Conservation (phyloP, 2,797 vertebrate species). For the Loris lydekkerianus region DNA sequence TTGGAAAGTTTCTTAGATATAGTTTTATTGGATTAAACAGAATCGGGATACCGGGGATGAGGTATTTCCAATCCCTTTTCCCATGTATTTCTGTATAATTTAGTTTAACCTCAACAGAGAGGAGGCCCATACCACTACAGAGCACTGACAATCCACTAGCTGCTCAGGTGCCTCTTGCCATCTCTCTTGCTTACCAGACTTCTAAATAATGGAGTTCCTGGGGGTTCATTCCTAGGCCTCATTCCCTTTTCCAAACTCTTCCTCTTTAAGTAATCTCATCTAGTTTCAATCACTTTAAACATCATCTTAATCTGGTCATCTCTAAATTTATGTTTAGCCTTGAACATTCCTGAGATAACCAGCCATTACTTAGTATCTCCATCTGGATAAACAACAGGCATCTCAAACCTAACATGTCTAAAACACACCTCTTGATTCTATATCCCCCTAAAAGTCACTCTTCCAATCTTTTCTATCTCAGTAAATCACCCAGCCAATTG, state of each 20-base stretch:
- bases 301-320: neutral
- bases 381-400: neutral
- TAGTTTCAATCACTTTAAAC: neutral
- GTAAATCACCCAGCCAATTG: neutral
- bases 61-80: neutral
- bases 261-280: neutral
- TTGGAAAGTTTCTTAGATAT: neutral
- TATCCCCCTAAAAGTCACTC: neutral
- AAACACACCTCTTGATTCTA: neutral
- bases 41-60: neutral
- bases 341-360: neutral
- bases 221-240: neutral
- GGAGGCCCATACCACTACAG: neutral
- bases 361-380: neutral
- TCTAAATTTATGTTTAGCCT: neutral
- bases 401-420: neutral
- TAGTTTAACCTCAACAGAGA: neutral
- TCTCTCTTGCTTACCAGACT: neutral
- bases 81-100: neutral
- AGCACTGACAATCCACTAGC: neutral
- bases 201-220: neutral
- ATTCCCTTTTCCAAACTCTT: neutral
- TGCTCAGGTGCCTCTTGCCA: neutral
- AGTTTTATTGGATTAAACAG: neutral
- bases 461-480: neutral